Conservation (phyloP, 2,113 vertebrate genomes). For the Ophthalmolycus amberensis region DNA sequence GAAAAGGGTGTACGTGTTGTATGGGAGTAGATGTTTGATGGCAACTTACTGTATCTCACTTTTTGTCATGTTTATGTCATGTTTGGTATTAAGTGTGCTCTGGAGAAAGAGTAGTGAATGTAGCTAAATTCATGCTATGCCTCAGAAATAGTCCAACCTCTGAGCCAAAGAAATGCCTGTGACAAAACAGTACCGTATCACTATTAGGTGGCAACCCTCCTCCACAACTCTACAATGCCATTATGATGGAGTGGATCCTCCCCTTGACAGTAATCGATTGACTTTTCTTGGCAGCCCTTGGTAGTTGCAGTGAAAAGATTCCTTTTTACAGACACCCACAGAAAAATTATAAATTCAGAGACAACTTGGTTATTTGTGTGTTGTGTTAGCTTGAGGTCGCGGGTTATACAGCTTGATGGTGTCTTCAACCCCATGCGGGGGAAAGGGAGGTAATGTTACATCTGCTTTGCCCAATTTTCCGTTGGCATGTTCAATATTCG, state of each 20-base stretch:
- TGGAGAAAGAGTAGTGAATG: no score
- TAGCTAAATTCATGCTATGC: neutral
- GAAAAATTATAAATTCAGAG: neutral
- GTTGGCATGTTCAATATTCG: no score
- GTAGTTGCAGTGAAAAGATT: conserved; percentile 6
- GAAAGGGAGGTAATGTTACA: no score
- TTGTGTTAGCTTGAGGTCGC: neutral
- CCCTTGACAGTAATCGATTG: conserved; percentile 33
- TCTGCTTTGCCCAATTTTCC: no score
- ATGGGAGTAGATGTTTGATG: conserved; percentile 3
- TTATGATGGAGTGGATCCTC: conserved; percentile 14
- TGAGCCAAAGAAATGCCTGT: neutral
- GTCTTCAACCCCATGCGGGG: no score
- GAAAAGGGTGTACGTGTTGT: conserved; percentile 8
- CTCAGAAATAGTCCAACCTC: conserved; percentile 1
- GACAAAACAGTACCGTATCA: neutral
- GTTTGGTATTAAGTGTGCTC: neutral
- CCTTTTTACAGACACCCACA: neutral
- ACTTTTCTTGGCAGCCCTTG: conserved; percentile 22
- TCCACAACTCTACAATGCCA: conserved; percentile 9
- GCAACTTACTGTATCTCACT: neutral
- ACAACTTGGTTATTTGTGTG: neutral
- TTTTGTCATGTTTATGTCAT: neutral
- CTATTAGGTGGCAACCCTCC: neutral
- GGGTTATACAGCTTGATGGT: no score